Evolutionary conservation across 1,140 invertebrate genomes (phyloP), one percentile per base, ranked within the genome.

Genomic region (Zaprionus ornatus): DNA sequence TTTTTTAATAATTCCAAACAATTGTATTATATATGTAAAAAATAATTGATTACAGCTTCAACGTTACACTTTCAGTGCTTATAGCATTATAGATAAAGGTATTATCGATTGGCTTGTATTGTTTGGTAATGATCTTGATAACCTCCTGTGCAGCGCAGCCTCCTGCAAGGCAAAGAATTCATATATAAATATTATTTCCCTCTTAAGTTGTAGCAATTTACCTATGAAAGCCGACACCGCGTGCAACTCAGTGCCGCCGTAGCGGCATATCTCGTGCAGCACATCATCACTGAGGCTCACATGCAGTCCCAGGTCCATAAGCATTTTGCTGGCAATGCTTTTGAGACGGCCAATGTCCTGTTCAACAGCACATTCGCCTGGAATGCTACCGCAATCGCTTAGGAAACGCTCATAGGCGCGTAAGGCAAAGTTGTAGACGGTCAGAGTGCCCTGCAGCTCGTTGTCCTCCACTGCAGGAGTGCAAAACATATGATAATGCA

Each of bases 31-130:
- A 32, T 57, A 56, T 57, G 9, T 57, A 17, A 19, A 32, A 63
- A 42, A 17, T 64, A 60, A 66, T 69, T 23, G 7, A 69, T 92
- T 92, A 92, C 63, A 92, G 64, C 73, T 84, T 92, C 21, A 92
- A 79, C 32, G 97, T 97, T 61, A 95, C 95, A 50, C 97, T 97
- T 73, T 96, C 97, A 60, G 97, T 97, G 64, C 96, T 97, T 80
- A 98, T 97, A 62, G 97, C 98, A 94, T 99, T 98, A 93, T 99
- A 99, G 78, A 99, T 96, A 93, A 98, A 97, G 1, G 97, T 98
- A 93, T 99, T 99, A 93, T 99, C 96, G 42, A 99, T 94, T 12
- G 99, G 98, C 90, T 98, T 97, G 93, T 99, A 99, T 93, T 99
- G 99, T 83, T 95, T 95, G 1, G 99, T 99, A 52, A 99, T 95